Percentiles rank a stretch among this genome's conserved stretches.
phyloP scores from a whole-genome alignment of 2,797 vertebrate genomes.

The Champsocephalus esox region DNA sequence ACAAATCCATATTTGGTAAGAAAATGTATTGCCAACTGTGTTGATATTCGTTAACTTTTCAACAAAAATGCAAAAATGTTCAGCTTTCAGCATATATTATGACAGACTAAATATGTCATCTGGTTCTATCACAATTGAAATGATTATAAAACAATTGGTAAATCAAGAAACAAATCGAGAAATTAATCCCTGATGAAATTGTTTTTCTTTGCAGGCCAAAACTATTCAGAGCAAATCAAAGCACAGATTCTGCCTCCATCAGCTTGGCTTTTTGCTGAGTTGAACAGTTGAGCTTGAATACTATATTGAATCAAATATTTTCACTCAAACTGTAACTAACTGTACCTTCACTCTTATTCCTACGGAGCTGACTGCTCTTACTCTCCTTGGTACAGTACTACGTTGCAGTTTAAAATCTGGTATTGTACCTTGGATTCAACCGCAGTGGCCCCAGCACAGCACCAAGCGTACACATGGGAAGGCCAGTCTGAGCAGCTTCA shows the following conservation, averaged over 20 bases:
- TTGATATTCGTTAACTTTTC: not conserved
- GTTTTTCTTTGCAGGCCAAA: not conserved
- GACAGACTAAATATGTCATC: not conserved
- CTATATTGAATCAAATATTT: not conserved
- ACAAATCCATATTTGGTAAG: no score
- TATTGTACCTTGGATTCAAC: slow-evolving; percentile 87
- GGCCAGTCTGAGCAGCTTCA: slow-evolving; percentile 92
- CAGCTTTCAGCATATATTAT: not conserved
- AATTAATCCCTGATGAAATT: not conserved
- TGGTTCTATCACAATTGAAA: no score
- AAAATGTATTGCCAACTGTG: not conserved
- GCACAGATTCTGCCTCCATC: not conserved
- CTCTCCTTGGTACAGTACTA: not conserved
- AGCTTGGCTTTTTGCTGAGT: not conserved
- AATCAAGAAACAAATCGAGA: not conserved
- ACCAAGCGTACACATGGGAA: slow-evolving; percentile 96
- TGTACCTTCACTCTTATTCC: not conserved
- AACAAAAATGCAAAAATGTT: not conserved
- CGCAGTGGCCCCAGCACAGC: slow-evolving; percentile 90
- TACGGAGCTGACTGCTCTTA: not conserved
- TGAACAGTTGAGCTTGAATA: not conserved
- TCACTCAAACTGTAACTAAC: not conserved
- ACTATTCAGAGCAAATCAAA: not conserved
- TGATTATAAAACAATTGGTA: not conserved
- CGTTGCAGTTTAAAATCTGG: not conserved